Base-by-base conservation (phyloP, 2,888 invertebrate genomes). In the Tribolium freemani region DNA sequence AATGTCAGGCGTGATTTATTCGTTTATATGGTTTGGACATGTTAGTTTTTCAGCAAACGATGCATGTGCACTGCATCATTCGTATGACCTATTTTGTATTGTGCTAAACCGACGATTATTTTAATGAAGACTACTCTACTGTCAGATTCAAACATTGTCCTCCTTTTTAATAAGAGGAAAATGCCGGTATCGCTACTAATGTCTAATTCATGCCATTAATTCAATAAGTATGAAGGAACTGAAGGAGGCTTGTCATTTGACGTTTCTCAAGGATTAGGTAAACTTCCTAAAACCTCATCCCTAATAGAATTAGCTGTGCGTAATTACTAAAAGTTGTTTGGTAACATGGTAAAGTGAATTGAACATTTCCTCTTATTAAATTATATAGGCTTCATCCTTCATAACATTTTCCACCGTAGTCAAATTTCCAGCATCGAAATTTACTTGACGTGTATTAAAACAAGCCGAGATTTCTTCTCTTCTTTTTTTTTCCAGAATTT, bases 311-410 rank as follows among this genome's bases (percentile, higher is more conserved):
- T 70, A 61, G 48, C 56, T 56, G 30, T 46, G 48, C 56, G 54
- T 63, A 70, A 70, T 70, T 63, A 70, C 69, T 51, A 69, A 68
- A 58, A 69, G 63, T 57, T 63, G 70, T 63, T 70, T 70, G 70
- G 44, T 63, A 63, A 70, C 54, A 70, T 63, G 56, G 63, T 54
- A 67, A 63, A 63, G 70, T 56, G 70, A 70, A 61, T 63, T 63
- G 53, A 70, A 63, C 69, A 69, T 68, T 51, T 58, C 38, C 50
- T 50, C 50, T 63, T 70, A 63, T 71, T 66, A 51, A 30, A 58
- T 66, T 64, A 71, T 51, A 38, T 57, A 58, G 57, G 38, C 48
- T 51, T 54, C 69, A 53, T 48, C 69, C 9, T 61, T 63, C 46
- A 48, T 50, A 63, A 48, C 31, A 58, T 68, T 56, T 68, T 68